These are phyloP conservation scores for Otolemur crassicaudatus DNA, from an alignment of 2,797 vertebrate species.

Conservation along the genomic window DNA sequence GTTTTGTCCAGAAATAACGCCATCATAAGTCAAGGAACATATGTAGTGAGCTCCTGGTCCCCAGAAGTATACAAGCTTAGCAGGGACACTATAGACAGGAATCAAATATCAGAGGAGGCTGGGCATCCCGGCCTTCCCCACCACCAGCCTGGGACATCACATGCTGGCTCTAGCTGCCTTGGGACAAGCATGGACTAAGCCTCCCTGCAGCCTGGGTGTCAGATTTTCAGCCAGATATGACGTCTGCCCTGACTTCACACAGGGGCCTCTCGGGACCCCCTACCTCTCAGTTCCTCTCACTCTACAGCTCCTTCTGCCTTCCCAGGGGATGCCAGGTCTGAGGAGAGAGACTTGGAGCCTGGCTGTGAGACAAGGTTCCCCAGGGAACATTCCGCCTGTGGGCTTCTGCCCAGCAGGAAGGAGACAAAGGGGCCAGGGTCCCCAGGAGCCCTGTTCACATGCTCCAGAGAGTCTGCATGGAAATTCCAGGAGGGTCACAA, in stretches of 20 bases:
- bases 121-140: not conserved
- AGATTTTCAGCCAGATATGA: constrained; percentile 51
- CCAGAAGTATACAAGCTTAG: not conserved
- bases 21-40: not conserved
- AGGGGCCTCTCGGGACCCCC: constrained; percentile 47
- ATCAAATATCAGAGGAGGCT: not conserved
- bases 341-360: constrained; percentile 53
- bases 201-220: not conserved
- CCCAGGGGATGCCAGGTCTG: constrained; percentile 49
- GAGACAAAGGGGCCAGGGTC: constrained; percentile 58
- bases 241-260: not conserved
- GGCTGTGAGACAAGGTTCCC: constrained; percentile 79
- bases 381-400: constrained; percentile 77
- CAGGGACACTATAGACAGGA: not conserved
- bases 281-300: constrained; percentile 45
- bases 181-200: not conserved
- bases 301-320: constrained; percentile 66
- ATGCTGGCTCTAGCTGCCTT: not conserved
- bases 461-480: constrained; percentile 62
- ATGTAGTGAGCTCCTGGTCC: not conserved
- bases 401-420: constrained; percentile 85
- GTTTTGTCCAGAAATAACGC: not conserved
- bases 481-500: constrained; percentile 66
- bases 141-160: not conserved
- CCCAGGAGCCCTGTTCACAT: constrained; percentile 83